phyloP scores from a whole-genome alignment of 1,140 invertebrate genomes.

The Aphis gossypii region DNA sequence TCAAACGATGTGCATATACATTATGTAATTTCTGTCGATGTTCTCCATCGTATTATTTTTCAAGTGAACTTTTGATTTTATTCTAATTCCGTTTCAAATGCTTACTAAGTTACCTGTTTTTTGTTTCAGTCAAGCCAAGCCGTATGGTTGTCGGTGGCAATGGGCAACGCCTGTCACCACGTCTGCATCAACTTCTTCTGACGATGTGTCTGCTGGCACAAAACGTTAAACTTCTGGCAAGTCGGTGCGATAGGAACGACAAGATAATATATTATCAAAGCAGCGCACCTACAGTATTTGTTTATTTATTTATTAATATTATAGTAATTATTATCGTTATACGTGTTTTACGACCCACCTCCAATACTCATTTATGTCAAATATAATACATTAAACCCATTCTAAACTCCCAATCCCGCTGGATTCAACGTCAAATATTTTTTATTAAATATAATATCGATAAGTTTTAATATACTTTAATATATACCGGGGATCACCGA shows the following conservation, averaged over 20 bases:
- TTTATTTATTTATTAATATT: background rate
- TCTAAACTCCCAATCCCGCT: background rate
- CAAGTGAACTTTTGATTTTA: background rate
- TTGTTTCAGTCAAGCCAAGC: constrained; percentile 48
- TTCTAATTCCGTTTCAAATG: background rate
- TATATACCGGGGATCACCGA: too few species aligned
- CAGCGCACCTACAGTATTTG: background rate
- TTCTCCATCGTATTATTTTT: background rate
- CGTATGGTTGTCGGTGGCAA: constrained; percentile 59
- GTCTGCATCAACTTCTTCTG: background rate
- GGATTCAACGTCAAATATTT: background rate
- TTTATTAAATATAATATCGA: background rate
- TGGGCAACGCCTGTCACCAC: constrained; percentile 60
- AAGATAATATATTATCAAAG: background rate
- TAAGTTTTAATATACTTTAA: background rate
- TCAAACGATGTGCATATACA: background rate
- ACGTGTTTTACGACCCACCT: background rate
- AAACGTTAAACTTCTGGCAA: background rate
- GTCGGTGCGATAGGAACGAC: background rate
- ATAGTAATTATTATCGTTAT: background rate
- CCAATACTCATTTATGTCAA: background rate
- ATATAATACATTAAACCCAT: background rate
- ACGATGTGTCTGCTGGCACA: background rate
- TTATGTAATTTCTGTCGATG: background rate
- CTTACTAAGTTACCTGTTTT: background rate